Evolutionary conservation across 2,113 vertebrate genomes (phyloP).

Genomic region (Mobula hypostoma): DNA sequence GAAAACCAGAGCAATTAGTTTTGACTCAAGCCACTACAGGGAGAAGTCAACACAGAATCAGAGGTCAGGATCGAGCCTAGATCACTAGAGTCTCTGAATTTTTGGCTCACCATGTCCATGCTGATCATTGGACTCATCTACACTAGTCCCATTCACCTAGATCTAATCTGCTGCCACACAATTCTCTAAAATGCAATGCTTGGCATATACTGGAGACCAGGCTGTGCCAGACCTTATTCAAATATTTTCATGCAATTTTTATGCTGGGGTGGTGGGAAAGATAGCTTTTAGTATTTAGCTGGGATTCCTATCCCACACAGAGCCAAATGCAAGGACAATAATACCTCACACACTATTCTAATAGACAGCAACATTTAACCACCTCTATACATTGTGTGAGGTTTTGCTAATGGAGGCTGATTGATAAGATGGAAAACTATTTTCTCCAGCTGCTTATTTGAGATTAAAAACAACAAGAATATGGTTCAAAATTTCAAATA

Average conservation of each 20-base stretch:
- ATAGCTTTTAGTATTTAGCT: background rate
- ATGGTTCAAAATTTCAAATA: background rate
- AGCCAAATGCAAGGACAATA: background rate
- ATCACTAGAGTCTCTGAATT: too few relatives aligned
- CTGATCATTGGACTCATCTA: too few relatives aligned
- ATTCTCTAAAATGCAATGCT: too few relatives aligned
- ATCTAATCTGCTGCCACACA: too few relatives aligned
- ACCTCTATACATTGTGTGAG: background rate
- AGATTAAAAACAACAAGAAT: background rate
- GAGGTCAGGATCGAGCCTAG: too few relatives aligned
- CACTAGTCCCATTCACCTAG: too few relatives aligned
- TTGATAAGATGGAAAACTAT: background rate
- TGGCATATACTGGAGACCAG: background rate
- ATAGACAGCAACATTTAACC: background rate
- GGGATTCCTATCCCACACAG: background rate
- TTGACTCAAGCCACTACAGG: too few relatives aligned
- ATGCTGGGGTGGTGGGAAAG: too few relatives aligned
- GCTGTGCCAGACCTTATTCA: background rate
- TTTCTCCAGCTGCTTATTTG: background rate
- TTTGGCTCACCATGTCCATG: too few relatives aligned
- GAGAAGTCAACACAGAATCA: too few relatives aligned
- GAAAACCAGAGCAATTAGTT: too few relatives aligned
- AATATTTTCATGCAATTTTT: background rate
- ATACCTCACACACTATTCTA: background rate
- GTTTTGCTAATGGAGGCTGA: background rate